Conservation (phyloP, 2,797 vertebrate genomes). For the Paramormyrops hopkinsi region DNA sequence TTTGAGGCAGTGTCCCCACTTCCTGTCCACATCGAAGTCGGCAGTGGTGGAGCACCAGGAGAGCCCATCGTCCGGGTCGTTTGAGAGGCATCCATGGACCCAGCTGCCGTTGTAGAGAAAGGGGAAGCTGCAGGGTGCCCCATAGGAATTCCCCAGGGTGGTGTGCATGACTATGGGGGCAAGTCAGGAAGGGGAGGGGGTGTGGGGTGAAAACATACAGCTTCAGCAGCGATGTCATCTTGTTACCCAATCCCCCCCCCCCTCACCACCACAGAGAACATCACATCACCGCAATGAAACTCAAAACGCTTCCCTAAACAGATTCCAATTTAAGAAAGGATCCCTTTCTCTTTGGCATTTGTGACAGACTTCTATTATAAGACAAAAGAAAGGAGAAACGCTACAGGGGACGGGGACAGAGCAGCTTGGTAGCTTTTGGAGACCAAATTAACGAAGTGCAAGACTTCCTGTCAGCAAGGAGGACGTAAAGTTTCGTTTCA, state of each 20-base stretch:
- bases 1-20: slow-evolving; percentile 77
- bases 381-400: neutral
- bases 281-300: neutral
- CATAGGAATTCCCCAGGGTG: slow-evolving; percentile 72
- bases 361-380: neutral
- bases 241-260: neutral
- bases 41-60: slow-evolving; percentile 78
- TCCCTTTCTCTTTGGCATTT: neutral
- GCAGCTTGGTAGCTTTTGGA: neutral
- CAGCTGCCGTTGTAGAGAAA: slow-evolving; percentile 73
- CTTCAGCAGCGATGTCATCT: neutral
- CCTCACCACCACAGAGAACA: neutral
- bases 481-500: neutral
- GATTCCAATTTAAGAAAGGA: neutral
- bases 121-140: slow-evolving; percentile 83
- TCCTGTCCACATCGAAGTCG: slow-evolving; percentile 59
- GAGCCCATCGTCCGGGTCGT: slow-evolving; percentile 30
- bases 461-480: neutral
- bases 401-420: neutral
- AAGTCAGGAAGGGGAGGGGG: neutral
- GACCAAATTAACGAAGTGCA: neutral
- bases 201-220: neutral
- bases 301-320: neutral
- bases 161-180: slow-evolving; percentile 74
- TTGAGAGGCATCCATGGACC: slow-evolving; percentile 75